Percentiles rank a stretch among this genome's conserved stretches.
Evolutionary conservation across 1,140 invertebrate species (phyloP).

Genomic region (Brachionus koreanus): DNA sequence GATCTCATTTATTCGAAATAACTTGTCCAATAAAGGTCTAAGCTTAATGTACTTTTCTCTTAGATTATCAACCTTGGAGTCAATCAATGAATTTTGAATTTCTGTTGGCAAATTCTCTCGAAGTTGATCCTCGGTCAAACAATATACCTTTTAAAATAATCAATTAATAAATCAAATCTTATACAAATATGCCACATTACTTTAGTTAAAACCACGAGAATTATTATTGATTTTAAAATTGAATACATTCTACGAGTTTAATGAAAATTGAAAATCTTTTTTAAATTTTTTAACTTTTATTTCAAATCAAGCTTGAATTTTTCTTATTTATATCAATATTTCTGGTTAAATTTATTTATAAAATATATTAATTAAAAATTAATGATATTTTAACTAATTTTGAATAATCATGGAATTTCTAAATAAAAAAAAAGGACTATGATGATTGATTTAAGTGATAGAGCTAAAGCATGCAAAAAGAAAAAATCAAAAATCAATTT

Average conservation of each 20-base stretch:
- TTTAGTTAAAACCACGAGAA: background rate
- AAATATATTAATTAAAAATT: background rate
- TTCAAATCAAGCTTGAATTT: background rate
- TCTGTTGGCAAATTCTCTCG: background rate
- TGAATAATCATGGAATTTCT: background rate
- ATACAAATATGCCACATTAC: background rate
- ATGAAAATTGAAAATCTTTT: background rate
- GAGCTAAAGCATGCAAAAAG: background rate
- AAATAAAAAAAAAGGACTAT: background rate
- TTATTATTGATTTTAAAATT: background rate
- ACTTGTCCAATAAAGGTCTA: background rate
- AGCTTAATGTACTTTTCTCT: constrained; percentile 2
- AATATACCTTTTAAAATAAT: background rate
- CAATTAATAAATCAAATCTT: background rate
- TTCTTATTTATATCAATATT: background rate
- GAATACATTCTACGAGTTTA: background rate
- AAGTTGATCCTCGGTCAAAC: background rate
- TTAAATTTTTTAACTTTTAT: background rate
- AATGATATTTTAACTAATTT: background rate
- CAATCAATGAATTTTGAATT: background rate
- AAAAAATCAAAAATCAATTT: background rate
- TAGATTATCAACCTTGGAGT: background rate
- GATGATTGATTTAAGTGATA: background rate
- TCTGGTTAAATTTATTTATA: background rate
- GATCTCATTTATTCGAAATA: background rate